Evolutionary conservation across 2,113 vertebrate genomes (phyloP).

Genomic region (Anseranas semipalmata): DNA sequence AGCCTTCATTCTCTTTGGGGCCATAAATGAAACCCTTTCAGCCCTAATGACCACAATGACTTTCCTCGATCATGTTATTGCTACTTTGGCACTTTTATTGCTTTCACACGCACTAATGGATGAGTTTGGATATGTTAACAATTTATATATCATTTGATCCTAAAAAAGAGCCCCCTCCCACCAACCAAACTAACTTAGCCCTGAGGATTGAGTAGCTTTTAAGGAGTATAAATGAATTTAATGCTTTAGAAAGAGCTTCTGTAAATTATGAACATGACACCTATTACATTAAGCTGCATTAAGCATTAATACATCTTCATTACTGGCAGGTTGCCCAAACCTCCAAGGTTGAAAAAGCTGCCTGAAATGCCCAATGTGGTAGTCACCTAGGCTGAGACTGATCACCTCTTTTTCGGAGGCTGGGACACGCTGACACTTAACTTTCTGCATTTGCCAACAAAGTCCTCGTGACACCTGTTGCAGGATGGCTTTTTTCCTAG

Average conservation of each 20-base stretch:
- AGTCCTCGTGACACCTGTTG: conserved; percentile 25
- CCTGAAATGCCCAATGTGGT: conserved; percentile 74
- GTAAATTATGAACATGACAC: conserved; percentile 99
- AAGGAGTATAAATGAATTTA: conserved; percentile 99
- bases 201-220: conserved; percentile 99
- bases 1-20: conserved; percentile 73
- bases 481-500: neutral
- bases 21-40: conserved; percentile 85
- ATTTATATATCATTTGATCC: conserved; percentile 98
- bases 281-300: conserved; percentile 99
- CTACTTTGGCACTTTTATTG: conserved; percentile 92
- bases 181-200: conserved; percentile 88
- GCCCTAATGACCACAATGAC: conserved; percentile 84
- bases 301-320: conserved; percentile 99
- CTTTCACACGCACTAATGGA: conserved; percentile 94
- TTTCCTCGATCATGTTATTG: conserved; percentile 85
- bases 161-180: conserved; percentile 83
- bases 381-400: conserved; percentile 76
- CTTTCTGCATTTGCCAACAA: neutral
- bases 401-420: conserved; percentile 52
- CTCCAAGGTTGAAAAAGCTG: conserved; percentile 99
- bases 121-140: conserved; percentile 99
- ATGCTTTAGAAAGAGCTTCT: conserved; percentile 99
- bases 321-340: conserved; percentile 96
- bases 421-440: neutral